Evolutionary conservation across 1,140 invertebrate genomes (phyloP).

Genomic region (Psix sp.): DNA sequence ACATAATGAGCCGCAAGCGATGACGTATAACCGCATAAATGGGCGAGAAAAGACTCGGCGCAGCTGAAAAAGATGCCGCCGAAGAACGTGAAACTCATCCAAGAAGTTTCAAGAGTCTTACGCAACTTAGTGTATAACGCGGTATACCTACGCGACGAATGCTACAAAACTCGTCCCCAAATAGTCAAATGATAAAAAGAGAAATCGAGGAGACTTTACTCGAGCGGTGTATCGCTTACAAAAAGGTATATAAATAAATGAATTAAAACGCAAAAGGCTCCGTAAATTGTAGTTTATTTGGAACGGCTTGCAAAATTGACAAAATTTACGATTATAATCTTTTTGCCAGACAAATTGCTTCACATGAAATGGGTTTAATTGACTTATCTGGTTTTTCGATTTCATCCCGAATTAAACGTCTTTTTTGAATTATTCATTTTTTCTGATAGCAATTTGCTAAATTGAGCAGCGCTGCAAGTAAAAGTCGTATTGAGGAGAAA

Average conservation of each 20-base stretch:
- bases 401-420: conserved; percentile 10
- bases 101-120: conserved; percentile 40
- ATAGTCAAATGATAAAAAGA: conserved; percentile 48
- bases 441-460: conserved; percentile 18
- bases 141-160: conserved; percentile 29
- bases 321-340: conserved; percentile 40
- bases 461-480: conserved; percentile 7
- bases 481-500: neutral
- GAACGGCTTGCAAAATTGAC: conserved; percentile 35
- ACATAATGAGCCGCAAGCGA: no score
- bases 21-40: conserved; percentile 24
- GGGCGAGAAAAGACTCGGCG: conserved; percentile 23
- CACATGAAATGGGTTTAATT: conserved; percentile 23
- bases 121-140: conserved; percentile 46
- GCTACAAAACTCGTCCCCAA: conserved; percentile 37
- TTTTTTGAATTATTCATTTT: conserved; percentile 43
- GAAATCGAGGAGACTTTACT: conserved; percentile 39
- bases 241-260: conserved; percentile 26
- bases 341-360: conserved; percentile 31
- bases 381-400: conserved; percentile 27
- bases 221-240: conserved; percentile 11
- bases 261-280: conserved; percentile 22
- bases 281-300: conserved; percentile 40
- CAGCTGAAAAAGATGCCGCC: conserved; percentile 33
- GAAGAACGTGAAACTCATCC: conserved; percentile 51